Conservation (phyloP, 2,113 vertebrate genomes). For the Otis tarda region DNA sequence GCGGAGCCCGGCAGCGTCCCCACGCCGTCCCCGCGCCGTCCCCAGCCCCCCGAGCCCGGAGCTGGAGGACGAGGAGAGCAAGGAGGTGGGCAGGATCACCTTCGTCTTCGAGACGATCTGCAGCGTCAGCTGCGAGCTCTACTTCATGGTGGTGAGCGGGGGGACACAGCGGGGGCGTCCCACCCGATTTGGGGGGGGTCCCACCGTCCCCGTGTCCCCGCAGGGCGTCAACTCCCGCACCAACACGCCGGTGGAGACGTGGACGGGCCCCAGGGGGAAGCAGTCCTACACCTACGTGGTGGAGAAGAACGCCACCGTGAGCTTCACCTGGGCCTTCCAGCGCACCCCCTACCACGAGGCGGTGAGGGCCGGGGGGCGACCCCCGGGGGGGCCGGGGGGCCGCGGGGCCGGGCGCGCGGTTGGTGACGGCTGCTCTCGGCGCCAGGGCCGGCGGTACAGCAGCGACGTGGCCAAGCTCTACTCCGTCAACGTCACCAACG, state of each 20-base stretch:
- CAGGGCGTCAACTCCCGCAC: slow-evolving; percentile 85
- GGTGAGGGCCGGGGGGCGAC: slow-evolving; percentile 64
- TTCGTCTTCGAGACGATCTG: slow-evolving; percentile 93
- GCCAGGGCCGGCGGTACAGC: slow-evolving; percentile 85
- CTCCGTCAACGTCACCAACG: slow-evolving; percentile 89
- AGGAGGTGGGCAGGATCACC: slow-evolving; percentile 85
- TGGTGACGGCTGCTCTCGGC: background rate
- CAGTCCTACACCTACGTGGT: slow-evolving; percentile 91
- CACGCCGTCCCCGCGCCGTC: background rate
- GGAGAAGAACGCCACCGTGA: slow-evolving; percentile 81
- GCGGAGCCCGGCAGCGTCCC: background rate
- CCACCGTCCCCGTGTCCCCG: background rate
- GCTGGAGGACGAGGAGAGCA: slow-evolving; percentile 76
- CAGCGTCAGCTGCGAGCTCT: slow-evolving; percentile 83
- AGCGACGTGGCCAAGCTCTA: slow-evolving; percentile 89
- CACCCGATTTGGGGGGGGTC: background rate
- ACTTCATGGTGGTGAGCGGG: slow-evolving; percentile 87
- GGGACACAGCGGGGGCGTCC: background rate
- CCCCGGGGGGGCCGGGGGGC: background rate
- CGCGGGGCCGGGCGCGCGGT: rapidly evolving
- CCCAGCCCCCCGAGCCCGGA: slow-evolving; percentile 78
- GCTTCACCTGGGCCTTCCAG: slow-evolving; percentile 94
- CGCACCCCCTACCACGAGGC: slow-evolving; percentile 71
- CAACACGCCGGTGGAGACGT: slow-evolving; percentile 84
- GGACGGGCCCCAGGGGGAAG: slow-evolving; percentile 84